These are phyloP conservation scores for Muschampia plurimacula DNA, from an alignment of 2,888 invertebrate species.

Conservation along the genomic window DNA sequence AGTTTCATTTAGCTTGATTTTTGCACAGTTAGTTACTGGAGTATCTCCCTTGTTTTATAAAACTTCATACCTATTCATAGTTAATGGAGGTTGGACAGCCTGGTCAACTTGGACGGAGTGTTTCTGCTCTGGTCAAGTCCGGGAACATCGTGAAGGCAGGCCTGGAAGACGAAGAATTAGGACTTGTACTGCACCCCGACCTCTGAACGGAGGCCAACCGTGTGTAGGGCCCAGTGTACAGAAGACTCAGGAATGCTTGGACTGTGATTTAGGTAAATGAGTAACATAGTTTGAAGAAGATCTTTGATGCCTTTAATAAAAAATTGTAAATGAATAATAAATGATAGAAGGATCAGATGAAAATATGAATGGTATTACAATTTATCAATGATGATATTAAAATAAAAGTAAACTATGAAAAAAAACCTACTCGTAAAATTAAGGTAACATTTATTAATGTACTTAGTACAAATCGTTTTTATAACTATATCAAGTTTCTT, in stretches of 20 bases:
- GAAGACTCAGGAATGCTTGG: slow-evolving; percentile 92
- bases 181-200: slow-evolving; percentile 94
- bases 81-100: slow-evolving; percentile 97
- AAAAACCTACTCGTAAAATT: no score
- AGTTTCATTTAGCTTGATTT: no score
- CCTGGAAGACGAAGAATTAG: slow-evolving; percentile 92
- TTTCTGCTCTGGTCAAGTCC: slow-evolving; percentile 89
- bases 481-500: neutral
- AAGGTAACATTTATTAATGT: no score
- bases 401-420: neutral
- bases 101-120: slow-evolving; percentile 97
- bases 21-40: neutral
- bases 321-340: neutral
- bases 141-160: slow-evolving; percentile 82
- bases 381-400: neutral
- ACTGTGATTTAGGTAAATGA: slow-evolving; percentile 85
- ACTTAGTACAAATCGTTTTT: neutral
- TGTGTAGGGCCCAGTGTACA: slow-evolving; percentile 94
- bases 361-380: no score
- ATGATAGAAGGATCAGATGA: neutral
- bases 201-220: slow-evolving; percentile 95
- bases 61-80: slow-evolving; percentile 70
- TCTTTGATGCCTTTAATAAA: neutral
- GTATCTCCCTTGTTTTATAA: neutral
- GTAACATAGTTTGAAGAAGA: neutral